Conservation (phyloP, 2,113 vertebrate genomes). For the Struthidea cinerea region DNA sequence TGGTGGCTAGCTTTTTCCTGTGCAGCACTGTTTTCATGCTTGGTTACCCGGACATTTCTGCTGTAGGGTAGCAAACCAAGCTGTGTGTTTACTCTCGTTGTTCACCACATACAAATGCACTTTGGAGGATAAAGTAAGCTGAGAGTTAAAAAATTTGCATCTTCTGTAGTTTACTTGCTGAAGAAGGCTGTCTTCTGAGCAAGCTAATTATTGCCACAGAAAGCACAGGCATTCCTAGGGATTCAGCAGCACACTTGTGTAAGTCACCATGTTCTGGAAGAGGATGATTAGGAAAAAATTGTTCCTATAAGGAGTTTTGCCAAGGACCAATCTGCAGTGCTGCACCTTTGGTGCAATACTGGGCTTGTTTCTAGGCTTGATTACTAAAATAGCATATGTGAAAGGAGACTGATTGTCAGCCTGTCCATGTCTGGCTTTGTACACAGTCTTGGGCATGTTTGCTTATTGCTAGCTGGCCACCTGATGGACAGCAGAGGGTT, state of each 20-base stretch:
- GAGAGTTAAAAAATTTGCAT: not conserved
- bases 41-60: not conserved
- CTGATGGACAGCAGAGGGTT: not conserved
- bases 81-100: not conserved
- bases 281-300: not conserved
- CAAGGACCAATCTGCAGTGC: not conserved
- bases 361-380: not conserved
- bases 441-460: not conserved
- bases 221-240: not conserved
- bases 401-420: not conserved
- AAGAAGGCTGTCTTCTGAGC: not conserved
- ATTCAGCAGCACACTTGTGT: not conserved
- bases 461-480: not conserved
- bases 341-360: not conserved
- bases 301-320: not conserved
- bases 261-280: not conserved
- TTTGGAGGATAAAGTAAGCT: not conserved
- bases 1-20: not conserved
- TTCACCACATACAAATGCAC: not conserved
- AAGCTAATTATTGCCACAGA: not conserved
- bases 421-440: not conserved
- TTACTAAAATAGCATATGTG: not conserved
- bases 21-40: not conserved
- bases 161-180: not conserved
- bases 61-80: not conserved